Evolutionary conservation across 92 coral and sea anemone genomes (phyloP).

Genomic region (Umimayanthus kanabou): DNA sequence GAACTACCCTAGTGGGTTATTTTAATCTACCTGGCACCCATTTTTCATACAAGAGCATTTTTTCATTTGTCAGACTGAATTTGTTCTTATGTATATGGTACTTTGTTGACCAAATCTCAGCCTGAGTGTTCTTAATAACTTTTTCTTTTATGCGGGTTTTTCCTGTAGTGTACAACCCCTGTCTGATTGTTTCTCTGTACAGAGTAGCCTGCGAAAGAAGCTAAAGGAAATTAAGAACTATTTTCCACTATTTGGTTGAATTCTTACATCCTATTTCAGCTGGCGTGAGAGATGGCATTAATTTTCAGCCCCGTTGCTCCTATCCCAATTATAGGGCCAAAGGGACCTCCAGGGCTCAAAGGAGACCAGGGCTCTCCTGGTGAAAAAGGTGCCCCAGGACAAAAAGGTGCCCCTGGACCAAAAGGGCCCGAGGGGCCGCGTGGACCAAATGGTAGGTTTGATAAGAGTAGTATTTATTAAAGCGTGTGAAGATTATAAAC

Average conservation of each 20-base stretch:
- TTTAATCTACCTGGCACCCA: no score
- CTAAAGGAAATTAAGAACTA: no score
- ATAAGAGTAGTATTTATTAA: background rate
- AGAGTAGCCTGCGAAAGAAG: no score
- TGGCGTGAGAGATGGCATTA: background rate
- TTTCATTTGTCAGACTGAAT: no score
- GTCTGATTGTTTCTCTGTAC: no score
- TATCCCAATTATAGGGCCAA: slow-evolving; percentile 4
- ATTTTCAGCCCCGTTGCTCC: background rate
- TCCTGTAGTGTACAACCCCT: no score
- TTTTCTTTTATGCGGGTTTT: no score
- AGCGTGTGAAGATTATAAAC: background rate
- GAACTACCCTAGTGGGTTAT: no score
- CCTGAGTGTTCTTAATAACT: no score
- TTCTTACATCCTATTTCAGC: background rate
- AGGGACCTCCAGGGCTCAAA: slow-evolving; percentile 47
- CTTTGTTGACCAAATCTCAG: no score
- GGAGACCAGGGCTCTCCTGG: slow-evolving; percentile 57
- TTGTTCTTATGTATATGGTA: no score
- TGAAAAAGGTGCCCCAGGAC: slow-evolving; percentile 33
- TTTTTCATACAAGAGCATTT: no score
- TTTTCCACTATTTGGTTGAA: background rate
- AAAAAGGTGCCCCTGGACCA: slow-evolving; percentile 25
- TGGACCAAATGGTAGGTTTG: slow-evolving; percentile 55
- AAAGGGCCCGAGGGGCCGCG: slow-evolving; percentile 44